A percentile compares a stretch with the other conserved stretches of the same genome.
These are phyloP conservation scores for Heterochromis multidens DNA, from an alignment of 2,113 vertebrate species.

Conservation along the genomic window DNA sequence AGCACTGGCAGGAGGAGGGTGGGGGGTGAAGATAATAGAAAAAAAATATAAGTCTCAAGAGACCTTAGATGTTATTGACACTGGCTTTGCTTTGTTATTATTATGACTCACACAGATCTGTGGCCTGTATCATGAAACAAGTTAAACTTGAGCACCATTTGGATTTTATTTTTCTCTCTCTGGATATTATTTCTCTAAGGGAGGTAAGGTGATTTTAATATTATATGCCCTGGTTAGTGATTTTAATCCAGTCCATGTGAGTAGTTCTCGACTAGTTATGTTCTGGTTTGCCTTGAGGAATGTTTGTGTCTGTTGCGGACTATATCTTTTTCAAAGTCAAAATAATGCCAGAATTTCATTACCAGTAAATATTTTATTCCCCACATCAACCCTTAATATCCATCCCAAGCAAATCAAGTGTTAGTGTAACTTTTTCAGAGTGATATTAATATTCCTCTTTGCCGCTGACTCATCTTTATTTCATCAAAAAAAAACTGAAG, in stretches of 20 bases:
- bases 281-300: background rate
- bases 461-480: background rate
- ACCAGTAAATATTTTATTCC: background rate
- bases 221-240: background rate
- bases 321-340: background rate
- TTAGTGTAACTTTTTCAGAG: background rate
- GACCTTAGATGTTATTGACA: background rate
- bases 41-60: background rate
- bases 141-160: too few species aligned
- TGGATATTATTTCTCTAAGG: background rate
- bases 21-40: background rate
- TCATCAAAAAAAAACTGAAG: background rate
- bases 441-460: background rate
- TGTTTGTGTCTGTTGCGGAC: background rate
- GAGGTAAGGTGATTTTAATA: background rate
- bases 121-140: background rate
- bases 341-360: background rate
- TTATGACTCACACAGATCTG: background rate
- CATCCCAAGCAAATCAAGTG: background rate
- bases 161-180: background rate
- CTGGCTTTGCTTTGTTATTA: background rate
- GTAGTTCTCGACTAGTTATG: background rate
- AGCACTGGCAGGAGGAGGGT: constrained; percentile 9
- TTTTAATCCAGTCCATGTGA: background rate
- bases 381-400: background rate